These are phyloP conservation scores for Zaprionus lachaisei DNA, from an alignment of 1,140 invertebrate species.

Conservation along the genomic window DNA sequence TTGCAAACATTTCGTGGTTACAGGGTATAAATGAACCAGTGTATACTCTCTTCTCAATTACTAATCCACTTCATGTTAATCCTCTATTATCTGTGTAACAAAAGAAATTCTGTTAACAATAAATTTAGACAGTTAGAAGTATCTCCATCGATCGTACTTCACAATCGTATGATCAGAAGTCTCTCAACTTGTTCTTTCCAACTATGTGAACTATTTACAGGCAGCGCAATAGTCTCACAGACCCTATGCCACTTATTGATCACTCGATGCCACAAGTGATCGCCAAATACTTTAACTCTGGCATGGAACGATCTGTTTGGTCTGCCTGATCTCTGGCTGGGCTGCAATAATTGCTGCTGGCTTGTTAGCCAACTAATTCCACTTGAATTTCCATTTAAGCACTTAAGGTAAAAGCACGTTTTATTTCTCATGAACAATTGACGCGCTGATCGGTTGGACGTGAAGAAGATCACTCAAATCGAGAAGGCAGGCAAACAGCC, in stretches of 20 bases:
- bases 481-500: slow-evolving; percentile 37
- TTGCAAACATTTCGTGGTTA: too few relatives aligned
- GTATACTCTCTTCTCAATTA: too few relatives aligned
- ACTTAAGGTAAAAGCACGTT: slow-evolving; percentile 65
- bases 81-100: background rate
- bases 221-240: background rate
- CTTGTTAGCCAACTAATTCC: slow-evolving; percentile 76
- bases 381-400: slow-evolving; percentile 78
- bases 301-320: slow-evolving; percentile 43
- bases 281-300: slow-evolving; percentile 41
- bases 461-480: slow-evolving; percentile 49
- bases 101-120: background rate
- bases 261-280: slow-evolving; percentile 15
- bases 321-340: slow-evolving; percentile 20
- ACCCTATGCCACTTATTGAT: background rate
- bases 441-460: slow-evolving; percentile 43
- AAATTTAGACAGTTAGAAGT: background rate
- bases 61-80: too few relatives aligned
- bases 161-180: background rate
- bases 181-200: background rate
- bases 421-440: slow-evolving; percentile 76
- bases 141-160: background rate
- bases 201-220: background rate
- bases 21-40: too few relatives aligned
- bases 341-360: slow-evolving; percentile 55